A percentile compares a stretch with the other conserved stretches of the same genome.
Evolutionary conservation across 2,888 invertebrate species (phyloP).

Genomic region (Drosophila quinaria): DNA sequence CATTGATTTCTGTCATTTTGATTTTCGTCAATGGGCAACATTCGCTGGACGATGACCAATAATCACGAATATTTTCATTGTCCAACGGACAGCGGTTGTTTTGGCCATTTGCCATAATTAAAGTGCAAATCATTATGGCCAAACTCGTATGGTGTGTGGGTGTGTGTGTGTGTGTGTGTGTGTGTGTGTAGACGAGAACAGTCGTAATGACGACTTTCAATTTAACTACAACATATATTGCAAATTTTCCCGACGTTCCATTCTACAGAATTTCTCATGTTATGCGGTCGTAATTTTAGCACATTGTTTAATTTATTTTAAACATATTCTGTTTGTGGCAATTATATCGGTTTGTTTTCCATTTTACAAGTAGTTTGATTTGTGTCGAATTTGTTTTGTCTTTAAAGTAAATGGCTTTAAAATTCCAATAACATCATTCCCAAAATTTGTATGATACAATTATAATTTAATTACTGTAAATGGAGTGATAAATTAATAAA

Average conservation of each 20-base stretch:
- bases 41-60: constrained; percentile 7
- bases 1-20: constrained; percentile 66
- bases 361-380: constrained; percentile 42
- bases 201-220: constrained; percentile 58
- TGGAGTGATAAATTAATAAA: too few species aligned
- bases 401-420: too few species aligned
- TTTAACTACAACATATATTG: constrained; percentile 76
- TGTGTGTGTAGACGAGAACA: too few species aligned
- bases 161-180: too few species aligned
- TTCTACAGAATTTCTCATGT: constrained; percentile 49
- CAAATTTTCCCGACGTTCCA: constrained; percentile 41
- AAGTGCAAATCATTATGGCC: constrained; percentile 54
- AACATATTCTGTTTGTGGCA: constrained; percentile 65
- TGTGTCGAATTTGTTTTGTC: constrained; percentile 35
- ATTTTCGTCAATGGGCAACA: constrained; percentile 38
- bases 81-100: constrained; percentile 4
- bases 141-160: neutral
- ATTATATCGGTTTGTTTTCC: constrained; percentile 47
- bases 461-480: too few species aligned
- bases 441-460: too few species aligned
- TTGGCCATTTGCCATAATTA: constrained; percentile 64
- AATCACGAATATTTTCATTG: constrained; percentile 1
- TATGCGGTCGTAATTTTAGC: constrained; percentile 63
- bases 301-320: constrained; percentile 75
- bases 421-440: too few species aligned